Conservation (phyloP, 1,140 invertebrate species). For the Helicorthomorpha holstii region DNA sequence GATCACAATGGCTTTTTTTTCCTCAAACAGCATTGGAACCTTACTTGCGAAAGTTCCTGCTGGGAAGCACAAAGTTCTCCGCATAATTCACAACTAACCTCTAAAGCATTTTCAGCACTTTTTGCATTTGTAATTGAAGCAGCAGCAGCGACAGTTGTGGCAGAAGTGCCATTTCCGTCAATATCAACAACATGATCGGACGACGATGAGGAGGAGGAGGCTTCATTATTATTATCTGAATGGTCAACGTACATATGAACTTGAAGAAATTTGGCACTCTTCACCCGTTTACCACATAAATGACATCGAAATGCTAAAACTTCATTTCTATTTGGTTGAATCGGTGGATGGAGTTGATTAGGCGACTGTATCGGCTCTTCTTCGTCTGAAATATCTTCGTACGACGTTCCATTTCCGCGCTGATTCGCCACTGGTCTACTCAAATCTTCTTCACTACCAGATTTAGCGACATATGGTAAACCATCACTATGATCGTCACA, state of each 20-base stretch:
- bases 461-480: constrained; percentile 1
- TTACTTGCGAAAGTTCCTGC: neutral
- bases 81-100: neutral
- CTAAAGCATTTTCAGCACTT: neutral
- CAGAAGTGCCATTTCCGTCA: neutral
- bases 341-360: neutral
- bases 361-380: neutral
- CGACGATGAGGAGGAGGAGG: neutral
- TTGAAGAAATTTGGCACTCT: constrained; percentile 19
- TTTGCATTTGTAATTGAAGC: neutral
- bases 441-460: neutral
- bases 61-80: neutral
- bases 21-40: neutral
- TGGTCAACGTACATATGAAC: constrained; percentile 17
- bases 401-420: neutral
- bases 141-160: neutral
- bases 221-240: constrained; percentile 1
- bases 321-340: neutral
- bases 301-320: constrained; percentile 11
- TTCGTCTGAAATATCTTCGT: constrained; percentile 1
- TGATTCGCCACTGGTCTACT: neutral
- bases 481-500: constrained; percentile 10
- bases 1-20: too few relatives aligned
- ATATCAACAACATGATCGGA: too few relatives aligned
- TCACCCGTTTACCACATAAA: constrained; percentile 16